Base-by-base conservation (phyloP, 2,888 invertebrate genomes). In the Oscheius sp. region DNA sequence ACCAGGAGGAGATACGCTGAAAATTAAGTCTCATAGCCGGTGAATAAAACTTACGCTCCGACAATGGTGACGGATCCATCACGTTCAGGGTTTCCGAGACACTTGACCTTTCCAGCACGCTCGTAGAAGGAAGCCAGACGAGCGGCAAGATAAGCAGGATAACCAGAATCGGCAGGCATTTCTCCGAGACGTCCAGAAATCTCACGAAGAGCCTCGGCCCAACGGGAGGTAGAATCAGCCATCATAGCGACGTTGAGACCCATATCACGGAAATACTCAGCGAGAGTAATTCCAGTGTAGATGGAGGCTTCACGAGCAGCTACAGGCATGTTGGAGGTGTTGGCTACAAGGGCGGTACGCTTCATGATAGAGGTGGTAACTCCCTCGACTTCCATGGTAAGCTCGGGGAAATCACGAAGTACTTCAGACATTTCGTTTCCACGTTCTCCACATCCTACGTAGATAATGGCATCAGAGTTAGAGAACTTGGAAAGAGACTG, bases 271-370 rank as follows among this genome's bases (percentile, higher is more conserved):
- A 80, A 80, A 90, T 99, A 98, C 89, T 99, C 98, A 29, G 97
- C 96, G n/a, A 98, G 90, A 0, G 98, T 99, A 89, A 99, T 99
- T 88, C 90, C 95, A 73, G 98, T 98, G 89, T 98, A 98, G 88
- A 98, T 99, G 88, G 97, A 98, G 73, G 98, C 98, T 90, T 98
- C 98, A 89, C 98, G 92, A 88, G 98, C 98, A 86, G 98, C 98
- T 75, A 99, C 98, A 87, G 98, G 98, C 98, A 99, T 99, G 93
- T 99, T 99, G 78, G 97, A 98, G 33, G 98, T 99, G 90, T 99
- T 99, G 86, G 98, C 98, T 23, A 99, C 98, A 71, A 99, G 90
- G 39, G 96, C 94, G 2, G 98, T 99, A 89, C 98, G 92, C 90
- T 96, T 97, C 98, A 99, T 99, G 89, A 99, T 99, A 82, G 96